A percentile compares a stretch with the other conserved stretches of the same genome.
Conservation (phyloP, 2,797 vertebrate genomes). For the Loris lydekkerianus region DNA sequence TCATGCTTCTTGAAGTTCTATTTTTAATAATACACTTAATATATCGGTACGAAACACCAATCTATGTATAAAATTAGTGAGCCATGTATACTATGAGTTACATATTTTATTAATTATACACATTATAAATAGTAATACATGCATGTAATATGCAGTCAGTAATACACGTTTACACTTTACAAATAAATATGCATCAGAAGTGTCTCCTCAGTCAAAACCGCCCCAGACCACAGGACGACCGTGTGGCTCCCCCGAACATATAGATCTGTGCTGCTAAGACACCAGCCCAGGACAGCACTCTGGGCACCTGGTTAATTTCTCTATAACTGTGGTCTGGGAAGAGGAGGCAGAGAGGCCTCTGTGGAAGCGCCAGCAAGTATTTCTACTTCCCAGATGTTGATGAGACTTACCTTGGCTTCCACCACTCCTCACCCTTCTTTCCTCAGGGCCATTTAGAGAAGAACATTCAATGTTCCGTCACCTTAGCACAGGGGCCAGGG, state of each 20-base stretch:
- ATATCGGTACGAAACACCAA: neutral
- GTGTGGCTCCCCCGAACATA: no score
- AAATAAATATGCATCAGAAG: neutral
- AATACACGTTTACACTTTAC: neutral
- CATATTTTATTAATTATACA: neutral
- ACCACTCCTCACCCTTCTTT: neutral
- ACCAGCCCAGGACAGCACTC: accelerated
- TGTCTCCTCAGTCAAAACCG: neutral
- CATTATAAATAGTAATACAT: neutral
- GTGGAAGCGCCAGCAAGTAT: neutral
- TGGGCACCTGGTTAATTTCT: neutral
- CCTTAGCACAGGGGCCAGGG: neutral
- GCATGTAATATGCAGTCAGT: neutral
- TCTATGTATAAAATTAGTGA: neutral
- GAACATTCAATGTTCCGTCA: neutral
- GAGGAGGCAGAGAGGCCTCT: neutral
- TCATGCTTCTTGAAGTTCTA: neutral
- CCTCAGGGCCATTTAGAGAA: neutral
- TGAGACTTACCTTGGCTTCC: neutral
- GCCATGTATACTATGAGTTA: neutral
- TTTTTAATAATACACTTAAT: neutral
- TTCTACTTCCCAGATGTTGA: neutral
- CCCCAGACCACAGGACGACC: neutral
- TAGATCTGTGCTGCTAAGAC: neutral
- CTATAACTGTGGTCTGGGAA: neutral